Evolutionary conservation across 2,888 invertebrate genomes (phyloP), one percentile per base, ranked within the genome.

Genomic region (Coleophora flavipennella): DNA sequence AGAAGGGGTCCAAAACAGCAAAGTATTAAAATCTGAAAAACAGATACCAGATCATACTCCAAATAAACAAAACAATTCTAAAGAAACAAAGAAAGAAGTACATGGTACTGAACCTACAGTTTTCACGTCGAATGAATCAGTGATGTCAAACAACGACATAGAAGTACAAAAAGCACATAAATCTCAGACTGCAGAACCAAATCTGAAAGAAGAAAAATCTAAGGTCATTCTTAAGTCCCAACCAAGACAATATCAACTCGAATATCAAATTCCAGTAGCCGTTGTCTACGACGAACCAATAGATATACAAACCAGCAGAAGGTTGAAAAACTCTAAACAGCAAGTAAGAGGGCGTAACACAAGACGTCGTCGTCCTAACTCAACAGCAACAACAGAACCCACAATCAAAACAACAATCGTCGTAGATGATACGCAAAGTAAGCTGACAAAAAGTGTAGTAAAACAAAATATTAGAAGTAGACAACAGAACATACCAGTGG

Each of bases 271-370:
- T 43, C 59, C 62, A 3, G 58, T 61, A 1, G 46, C 45, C 33
- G 49, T 60, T 12, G 41, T 62, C 35, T 59, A 59, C 41, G 62
- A 59, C 42, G 60, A 50, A 31, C 46, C 45, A 8, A 20, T 20
- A 20, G 6, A 20, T 20, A 12, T 42, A 39, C 40, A 46, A 2
- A 36, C 39, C 28, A 48, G 45, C 33, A n/a, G 31, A 39, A 41
- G 34, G 10, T 12, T 8, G 8, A 31, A n/a, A 39, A 20, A 32
- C 36, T 8, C 39, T 6, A 27, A 25, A 33, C 29, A 42, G 35
- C 29, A 35, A 9, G 33, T 26, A 39, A 40, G 33, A n/a, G 37
- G 26, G 10, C 32, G 33, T 8, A 42, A 42, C 3, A 14, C 33
- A 37, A 14, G 12, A 1, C 38, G 20, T 20, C 20, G 20, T 20